These are phyloP conservation scores for Apomyelois bistriatella DNA, from an alignment of 2,888 invertebrate species.

Conservation along the genomic window DNA sequence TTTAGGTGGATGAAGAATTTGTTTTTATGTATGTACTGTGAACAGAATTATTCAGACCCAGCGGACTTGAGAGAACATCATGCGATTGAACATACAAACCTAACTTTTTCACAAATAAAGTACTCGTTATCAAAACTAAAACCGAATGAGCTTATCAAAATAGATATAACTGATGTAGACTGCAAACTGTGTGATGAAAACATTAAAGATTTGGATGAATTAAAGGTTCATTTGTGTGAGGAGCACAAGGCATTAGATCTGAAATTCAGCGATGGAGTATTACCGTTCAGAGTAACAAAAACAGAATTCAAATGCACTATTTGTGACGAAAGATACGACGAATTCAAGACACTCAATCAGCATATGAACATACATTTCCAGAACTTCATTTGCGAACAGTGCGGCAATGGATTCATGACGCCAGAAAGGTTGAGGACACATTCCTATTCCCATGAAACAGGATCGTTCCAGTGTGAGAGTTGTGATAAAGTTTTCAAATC, in stretches of 20 bases:
- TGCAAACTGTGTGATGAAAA: conserved; percentile 54
- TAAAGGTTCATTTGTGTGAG: conserved; percentile 53
- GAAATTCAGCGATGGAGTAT: conserved; percentile 46
- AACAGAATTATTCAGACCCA: conserved; percentile 51
- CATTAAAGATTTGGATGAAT: conserved; percentile 34
- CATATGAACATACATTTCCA: conserved; percentile 72
- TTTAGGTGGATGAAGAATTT: conserved; percentile 66
- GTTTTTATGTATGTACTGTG: conserved; percentile 63
- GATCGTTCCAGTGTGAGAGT: conserved; percentile 58
- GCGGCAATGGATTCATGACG: conserved; percentile 65
- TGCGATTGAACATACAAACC: conserved; percentile 31
- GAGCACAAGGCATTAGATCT: conserved; percentile 49
- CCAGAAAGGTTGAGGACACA: conserved; percentile 60
- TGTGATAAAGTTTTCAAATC: conserved; percentile 75
- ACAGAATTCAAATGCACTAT: conserved; percentile 52
- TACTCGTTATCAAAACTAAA: conserved; percentile 47
- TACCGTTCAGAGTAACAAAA: conserved; percentile 55
- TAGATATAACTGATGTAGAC: conserved; percentile 51
- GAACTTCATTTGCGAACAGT: conserved; percentile 68
- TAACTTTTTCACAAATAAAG: conserved; percentile 37
- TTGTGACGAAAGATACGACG: conserved; percentile 49
- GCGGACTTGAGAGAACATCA: conserved; percentile 45
- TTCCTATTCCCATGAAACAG: conserved; percentile 58
- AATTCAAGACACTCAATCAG: conserved; percentile 63
- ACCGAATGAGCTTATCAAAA: conserved; percentile 60